Evolutionary conservation across 2,888 invertebrate species (phyloP), one percentile per base, ranked within the genome.

Genomic region (Drosophila putrida): DNA sequence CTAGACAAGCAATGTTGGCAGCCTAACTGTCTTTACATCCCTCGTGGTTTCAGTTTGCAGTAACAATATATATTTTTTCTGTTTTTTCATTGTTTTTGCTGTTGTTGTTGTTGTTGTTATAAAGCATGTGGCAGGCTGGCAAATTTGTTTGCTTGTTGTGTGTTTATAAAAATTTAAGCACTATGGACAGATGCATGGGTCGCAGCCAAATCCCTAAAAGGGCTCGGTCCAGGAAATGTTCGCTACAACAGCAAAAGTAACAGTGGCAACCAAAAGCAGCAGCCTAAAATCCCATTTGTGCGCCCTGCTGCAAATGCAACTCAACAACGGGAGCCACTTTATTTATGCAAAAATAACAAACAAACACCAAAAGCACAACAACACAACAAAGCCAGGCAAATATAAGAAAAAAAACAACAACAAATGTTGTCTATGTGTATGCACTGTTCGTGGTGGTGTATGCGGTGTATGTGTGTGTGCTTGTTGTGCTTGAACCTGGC

Each of bases 131-230:
- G 71, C 64, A 63, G 51, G 82, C 58, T 70, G 60, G 60, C 51
- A 89, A 90, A 85, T 85, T 90, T 90, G 85, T 84, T 80, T 75
- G 84, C 71, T 65, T 78, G 74, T 46, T 55, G 54, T 43, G 39
- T 80, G 88, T 83, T 85, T 87, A 88, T 88, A 87, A 80, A 90
- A 88, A 87, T 90, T 87, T 90, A 85, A 88, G 72, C 75, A 84
- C 90, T 90, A 83, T 69, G 70, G 72, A 75, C 85, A 69, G 75
- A 43, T 68, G 77, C 41, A 55, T 71, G 68, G 44, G 44, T 51
- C 61, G 63, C 66, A 49, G 62, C 53, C 49, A 85, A 79, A 85
- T 77, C 77, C 86, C 78, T 46, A 70, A 88, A 83, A 79, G 72
- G 76, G 11, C 71, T 64, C 54, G 46, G 38, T 50, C 43, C 39